phyloP scores from a whole-genome alignment of 2,888 invertebrate genomes.

The Trissonchulus latispiculum region DNA sequence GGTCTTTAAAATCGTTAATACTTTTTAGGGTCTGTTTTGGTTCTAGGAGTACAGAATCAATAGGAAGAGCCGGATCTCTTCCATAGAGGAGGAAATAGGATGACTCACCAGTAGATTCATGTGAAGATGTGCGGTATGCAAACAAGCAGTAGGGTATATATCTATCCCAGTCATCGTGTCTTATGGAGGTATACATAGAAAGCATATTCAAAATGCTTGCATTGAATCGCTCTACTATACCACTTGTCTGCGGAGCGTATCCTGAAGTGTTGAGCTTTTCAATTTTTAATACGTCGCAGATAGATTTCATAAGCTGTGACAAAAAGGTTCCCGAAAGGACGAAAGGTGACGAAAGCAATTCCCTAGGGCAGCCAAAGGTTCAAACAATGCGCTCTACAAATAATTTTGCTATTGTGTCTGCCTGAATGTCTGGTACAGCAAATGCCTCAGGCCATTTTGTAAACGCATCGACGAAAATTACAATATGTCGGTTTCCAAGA shows the following conservation, averaged over 20 bases:
- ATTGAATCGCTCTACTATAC: neutral
- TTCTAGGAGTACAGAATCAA: neutral
- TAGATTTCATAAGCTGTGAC: neutral
- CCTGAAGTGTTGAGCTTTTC: neutral
- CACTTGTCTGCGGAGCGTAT: neutral
- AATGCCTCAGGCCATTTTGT: neutral
- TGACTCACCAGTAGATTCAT: neutral
- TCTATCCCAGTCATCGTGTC: neutral
- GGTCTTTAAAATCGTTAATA: neutral
- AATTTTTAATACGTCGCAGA: neutral
- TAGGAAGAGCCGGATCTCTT: neutral
- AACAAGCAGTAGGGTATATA: neutral
- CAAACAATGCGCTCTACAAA: neutral
- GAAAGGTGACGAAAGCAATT: neutral
- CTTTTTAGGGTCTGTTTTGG: too few species aligned
- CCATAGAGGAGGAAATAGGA: neutral
- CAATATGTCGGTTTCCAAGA: neutral
- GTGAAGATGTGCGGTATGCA: neutral
- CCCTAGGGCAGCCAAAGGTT: neutral
- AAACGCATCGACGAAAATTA: neutral
- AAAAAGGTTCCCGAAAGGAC: neutral
- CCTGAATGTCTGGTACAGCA: neutral
- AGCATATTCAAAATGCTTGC: neutral
- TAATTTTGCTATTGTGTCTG: neutral
- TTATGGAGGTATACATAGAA: neutral